Percentiles rank a stretch among this genome's conserved stretches.
Conservation (phyloP, 1,140 invertebrate genomes). For the Hyposmocoma kahamanoa region DNA sequence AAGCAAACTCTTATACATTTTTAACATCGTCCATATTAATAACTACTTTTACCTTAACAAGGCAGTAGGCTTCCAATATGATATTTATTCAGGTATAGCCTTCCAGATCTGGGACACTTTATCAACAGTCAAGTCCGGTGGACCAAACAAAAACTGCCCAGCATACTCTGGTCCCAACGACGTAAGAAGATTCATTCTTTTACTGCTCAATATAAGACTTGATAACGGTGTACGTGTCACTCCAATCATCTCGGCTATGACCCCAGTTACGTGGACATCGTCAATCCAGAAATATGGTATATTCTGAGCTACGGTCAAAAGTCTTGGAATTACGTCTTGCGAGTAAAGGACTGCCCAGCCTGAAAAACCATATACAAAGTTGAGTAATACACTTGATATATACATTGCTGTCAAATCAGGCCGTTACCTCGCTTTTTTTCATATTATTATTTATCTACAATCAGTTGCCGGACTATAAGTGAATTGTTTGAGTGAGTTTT, state of each 20-base stretch:
- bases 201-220: constrained; percentile 65
- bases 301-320: constrained; percentile 79
- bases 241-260: constrained; percentile 77
- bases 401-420: neutral
- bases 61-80: too few relatives aligned
- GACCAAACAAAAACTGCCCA: constrained; percentile 74
- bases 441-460: neutral
- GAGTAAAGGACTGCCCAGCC: constrained; percentile 86
- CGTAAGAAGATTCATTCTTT: constrained; percentile 18
- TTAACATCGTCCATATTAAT: too few relatives aligned
- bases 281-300: constrained; percentile 89
- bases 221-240: constrained; percentile 73
- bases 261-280: constrained; percentile 87
- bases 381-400: too few relatives aligned
- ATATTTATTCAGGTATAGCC: constrained; percentile 21
- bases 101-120: constrained; percentile 48
- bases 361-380: too few relatives aligned
- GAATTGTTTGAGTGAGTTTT: too few relatives aligned
- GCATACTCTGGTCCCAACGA: constrained; percentile 32
- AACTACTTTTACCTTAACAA: too few relatives aligned
- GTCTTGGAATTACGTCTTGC: constrained; percentile 77
- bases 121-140: constrained; percentile 67
- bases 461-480: neutral
- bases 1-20: too few relatives aligned
- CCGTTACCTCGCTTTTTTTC: neutral